phyloP scores from a whole-genome alignment of 2,113 vertebrate genomes.

The Callochromis pleurospilus region DNA sequence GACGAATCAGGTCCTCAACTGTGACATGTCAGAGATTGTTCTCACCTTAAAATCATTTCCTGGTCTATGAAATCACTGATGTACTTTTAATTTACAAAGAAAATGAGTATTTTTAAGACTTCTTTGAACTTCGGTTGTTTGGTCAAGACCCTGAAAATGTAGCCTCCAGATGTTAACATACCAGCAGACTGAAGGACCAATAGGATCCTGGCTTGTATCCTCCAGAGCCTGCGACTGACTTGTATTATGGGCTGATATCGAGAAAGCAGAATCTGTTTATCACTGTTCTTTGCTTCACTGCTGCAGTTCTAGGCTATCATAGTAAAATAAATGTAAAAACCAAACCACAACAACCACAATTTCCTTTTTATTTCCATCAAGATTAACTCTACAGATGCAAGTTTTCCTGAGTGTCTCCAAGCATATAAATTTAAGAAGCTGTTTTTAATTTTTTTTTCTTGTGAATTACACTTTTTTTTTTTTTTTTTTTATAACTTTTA shows the following conservation, averaged over 20 bases:
- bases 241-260: not conserved
- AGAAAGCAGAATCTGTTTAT: not conserved
- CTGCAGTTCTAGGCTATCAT: not conserved
- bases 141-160: not conserved
- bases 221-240: not conserved
- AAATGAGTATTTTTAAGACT: not conserved
- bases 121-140: slow-evolving; percentile 2
- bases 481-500: too few relatives aligned
- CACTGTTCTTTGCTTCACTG: not conserved
- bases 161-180: slow-evolving; percentile 17
- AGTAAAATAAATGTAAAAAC: not conserved
- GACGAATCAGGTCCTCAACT: not conserved
- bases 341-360: not conserved
- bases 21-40: not conserved
- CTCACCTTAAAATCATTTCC: not conserved
- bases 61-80: not conserved
- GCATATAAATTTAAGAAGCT: not conserved
- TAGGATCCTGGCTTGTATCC: not conserved
- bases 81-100: not conserved
- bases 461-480: not conserved
- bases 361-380: not conserved
- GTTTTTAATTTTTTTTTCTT: accelerated
- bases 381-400: not conserved
- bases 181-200: not conserved
- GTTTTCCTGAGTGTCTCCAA: not conserved